Evolutionary conservation across 2,888 invertebrate genomes (phyloP).

Genomic region (Drosophila kambysellisi): DNA sequence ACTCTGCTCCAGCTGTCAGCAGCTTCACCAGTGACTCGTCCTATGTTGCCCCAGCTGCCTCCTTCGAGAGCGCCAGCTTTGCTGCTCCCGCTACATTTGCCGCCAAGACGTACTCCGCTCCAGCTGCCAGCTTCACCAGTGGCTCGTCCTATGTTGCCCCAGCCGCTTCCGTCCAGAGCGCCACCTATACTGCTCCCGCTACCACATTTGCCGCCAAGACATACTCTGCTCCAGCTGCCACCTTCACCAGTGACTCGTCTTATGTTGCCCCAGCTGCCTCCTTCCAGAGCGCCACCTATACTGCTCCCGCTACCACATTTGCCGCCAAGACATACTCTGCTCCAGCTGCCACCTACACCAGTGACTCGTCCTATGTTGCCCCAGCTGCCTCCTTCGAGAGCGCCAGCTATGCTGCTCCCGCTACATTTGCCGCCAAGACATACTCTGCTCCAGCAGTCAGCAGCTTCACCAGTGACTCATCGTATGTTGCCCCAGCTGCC

Average conservation of each 20-base stretch:
- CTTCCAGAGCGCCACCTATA: constrained; percentile 1
- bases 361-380: constrained; percentile 31
- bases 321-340: constrained; percentile 17
- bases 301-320: constrained; percentile 2
- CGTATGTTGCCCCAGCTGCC: constrained; percentile 26
- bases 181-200: constrained; percentile 36
- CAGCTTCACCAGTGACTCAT: background rate
- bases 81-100: constrained; percentile 1
- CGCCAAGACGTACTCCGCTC: constrained; percentile 11
- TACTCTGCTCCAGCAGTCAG: constrained; percentile 32
- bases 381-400: constrained; percentile 42
- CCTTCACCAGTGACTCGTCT: constrained; percentile 8
- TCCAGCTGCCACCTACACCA: constrained; percentile 37
- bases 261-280: constrained; percentile 40
- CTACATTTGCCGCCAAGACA: constrained; percentile 7
- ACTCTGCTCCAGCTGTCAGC: constrained; percentile 37
- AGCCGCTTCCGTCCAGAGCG: constrained; percentile 11
- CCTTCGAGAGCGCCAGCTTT: constrained; percentile 18
- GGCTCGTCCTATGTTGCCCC: constrained; percentile 31
- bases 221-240: constrained; percentile 39
- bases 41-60: constrained; percentile 32
- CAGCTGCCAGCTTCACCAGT: constrained; percentile 34
- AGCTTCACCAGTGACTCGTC: constrained; percentile 28
- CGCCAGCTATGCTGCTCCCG: constrained; percentile 44
- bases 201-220: constrained; percentile 25